A percentile compares a stretch with the other conserved stretches of the same genome.
These are phyloP conservation scores for Hirundichthys speculiger DNA, from an alignment of 2,113 vertebrate genomes.

Conservation along the genomic window DNA sequence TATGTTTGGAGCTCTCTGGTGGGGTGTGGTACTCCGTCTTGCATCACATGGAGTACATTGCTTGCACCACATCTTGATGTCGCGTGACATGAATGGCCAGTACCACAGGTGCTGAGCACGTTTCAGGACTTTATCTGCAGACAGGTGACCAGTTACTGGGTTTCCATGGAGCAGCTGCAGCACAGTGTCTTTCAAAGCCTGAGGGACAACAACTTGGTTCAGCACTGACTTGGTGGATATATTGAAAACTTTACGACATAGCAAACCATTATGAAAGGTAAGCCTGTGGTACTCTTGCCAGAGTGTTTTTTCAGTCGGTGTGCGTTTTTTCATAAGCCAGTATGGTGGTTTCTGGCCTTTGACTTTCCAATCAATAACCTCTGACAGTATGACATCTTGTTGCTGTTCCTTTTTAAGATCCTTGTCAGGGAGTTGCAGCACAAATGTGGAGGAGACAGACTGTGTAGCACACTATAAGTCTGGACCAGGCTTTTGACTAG, in stretches of 20 bases:
- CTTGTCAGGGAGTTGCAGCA: too few species aligned
- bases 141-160: too few species aligned
- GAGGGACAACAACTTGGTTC: constrained; percentile 5
- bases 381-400: not conserved
- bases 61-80: too few species aligned
- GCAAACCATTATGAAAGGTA: not conserved
- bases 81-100: too few species aligned
- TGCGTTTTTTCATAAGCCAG: not conserved
- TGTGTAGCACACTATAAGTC: too few species aligned
- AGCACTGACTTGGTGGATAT: constrained; percentile 1
- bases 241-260: constrained; percentile 9
- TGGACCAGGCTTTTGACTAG: too few species aligned
- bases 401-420: constrained; percentile 2
- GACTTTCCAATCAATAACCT: not conserved
- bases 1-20: constrained; percentile 18
- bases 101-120: too few species aligned
- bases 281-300: too few species aligned
- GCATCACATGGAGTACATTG: too few species aligned
- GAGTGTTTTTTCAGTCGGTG: not conserved
- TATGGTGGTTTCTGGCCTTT: constrained; percentile 4
- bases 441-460: too few species aligned
- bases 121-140: too few species aligned
- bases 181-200: not conserved
- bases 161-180: too few species aligned
- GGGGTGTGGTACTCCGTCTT: not conserved